Percentiles rank a stretch among this genome's conserved stretches.
These are phyloP conservation scores for Oreochromis grahami DNA, from an alignment of 2,797 vertebrate species.

Conservation along the genomic window DNA sequence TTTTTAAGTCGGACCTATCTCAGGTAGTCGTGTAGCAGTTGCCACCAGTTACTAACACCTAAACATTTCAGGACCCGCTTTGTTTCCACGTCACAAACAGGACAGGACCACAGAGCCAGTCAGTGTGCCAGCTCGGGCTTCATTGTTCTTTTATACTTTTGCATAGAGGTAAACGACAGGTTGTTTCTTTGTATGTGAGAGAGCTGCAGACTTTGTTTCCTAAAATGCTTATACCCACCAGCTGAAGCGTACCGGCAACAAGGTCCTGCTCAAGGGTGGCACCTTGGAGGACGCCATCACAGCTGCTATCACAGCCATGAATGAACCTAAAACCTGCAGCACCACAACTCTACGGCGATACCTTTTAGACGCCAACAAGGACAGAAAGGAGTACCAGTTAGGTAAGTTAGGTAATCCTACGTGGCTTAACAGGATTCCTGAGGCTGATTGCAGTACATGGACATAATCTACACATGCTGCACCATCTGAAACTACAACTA, in stretches of 20 bases:
- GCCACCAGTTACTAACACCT: not conserved
- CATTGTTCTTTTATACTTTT: not conserved
- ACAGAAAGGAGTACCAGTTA: slow-evolving; percentile 84
- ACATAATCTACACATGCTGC: not conserved
- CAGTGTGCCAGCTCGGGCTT: not conserved
- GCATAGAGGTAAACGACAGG: not conserved
- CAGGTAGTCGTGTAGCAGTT: not conserved
- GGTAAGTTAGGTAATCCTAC: slow-evolving; percentile 67
- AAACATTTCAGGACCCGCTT: not conserved
- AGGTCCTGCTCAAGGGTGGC: slow-evolving; percentile 86
- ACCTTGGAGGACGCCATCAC: slow-evolving; percentile 91
- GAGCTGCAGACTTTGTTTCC: not conserved
- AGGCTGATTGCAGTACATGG: not conserved
- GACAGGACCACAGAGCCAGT: not conserved
- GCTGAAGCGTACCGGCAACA: slow-evolving; percentile 92
- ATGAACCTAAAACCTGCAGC: slow-evolving; percentile 98
- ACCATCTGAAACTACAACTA: not conserved
- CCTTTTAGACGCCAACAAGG: slow-evolving; percentile 89
- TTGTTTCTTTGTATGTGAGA: not conserved
- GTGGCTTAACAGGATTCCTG: not conserved
- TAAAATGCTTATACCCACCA: slow-evolving; percentile 36
- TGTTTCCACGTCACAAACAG: not conserved
- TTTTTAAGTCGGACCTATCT: not conserved
- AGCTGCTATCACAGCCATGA: slow-evolving; percentile 96
- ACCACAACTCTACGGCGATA: slow-evolving; percentile 91